Evolutionary conservation across 2,797 vertebrate species (phyloP).

Genomic region (Chelon labrosus): DNA sequence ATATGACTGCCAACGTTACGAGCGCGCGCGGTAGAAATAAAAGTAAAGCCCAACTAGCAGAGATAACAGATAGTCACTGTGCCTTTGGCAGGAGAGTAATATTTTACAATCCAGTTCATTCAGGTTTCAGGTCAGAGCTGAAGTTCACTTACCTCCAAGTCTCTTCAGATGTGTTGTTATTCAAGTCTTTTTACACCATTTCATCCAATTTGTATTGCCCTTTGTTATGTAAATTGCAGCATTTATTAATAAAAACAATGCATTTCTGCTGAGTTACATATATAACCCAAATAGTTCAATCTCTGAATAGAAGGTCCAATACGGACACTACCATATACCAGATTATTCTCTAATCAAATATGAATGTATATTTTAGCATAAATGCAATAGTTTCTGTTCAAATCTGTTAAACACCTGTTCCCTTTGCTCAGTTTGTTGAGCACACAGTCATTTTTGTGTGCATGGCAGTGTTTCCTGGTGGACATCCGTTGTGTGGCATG

Average conservation of each 20-base stretch:
- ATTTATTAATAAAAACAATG: neutral
- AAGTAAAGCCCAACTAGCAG: constrained; percentile 7
- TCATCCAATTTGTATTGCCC: neutral
- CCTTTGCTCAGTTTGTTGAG: neutral
- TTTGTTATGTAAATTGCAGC: neutral
- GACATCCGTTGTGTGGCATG: constrained; percentile 3
- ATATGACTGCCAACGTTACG: neutral
- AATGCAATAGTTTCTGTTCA: neutral
- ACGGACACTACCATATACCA: too few species aligned
- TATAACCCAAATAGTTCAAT: too few species aligned
- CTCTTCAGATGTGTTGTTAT: neutral
- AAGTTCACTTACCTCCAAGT: constrained; percentile 11
- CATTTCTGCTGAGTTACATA: too few species aligned
- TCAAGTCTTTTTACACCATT: neutral
- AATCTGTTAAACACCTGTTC: constrained; percentile 7
- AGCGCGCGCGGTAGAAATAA: neutral
- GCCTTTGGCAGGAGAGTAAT: neutral
- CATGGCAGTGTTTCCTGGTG: neutral
- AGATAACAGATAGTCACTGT: constrained; percentile 11
- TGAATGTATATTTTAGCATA: neutral
- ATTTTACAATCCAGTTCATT: constrained; percentile 19
- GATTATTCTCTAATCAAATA: too few species aligned
- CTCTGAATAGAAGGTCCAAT: too few species aligned
- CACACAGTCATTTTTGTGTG: neutral
- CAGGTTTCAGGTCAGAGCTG: constrained; percentile 10